These are phyloP conservation scores for Linnaemya vulpina DNA, from an alignment of 2,888 invertebrate genomes.

Conservation along the genomic window DNA sequence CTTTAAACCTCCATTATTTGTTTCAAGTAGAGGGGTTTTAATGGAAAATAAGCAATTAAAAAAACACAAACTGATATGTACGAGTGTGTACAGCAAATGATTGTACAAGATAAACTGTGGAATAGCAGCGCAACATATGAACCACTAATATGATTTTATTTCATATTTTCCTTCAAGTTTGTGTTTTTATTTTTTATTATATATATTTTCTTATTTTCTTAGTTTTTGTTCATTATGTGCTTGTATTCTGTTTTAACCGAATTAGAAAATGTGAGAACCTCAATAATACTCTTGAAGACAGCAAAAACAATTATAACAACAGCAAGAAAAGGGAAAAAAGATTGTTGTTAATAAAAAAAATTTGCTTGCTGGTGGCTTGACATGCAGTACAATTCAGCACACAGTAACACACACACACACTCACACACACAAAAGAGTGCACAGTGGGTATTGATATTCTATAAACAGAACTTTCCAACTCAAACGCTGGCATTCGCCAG, in stretches of 20 bases:
- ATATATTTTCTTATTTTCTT: no score
- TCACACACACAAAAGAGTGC: neutral
- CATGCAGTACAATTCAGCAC: constrained; percentile 17
- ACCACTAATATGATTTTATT: constrained; percentile 53
- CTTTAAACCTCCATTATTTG: neutral
- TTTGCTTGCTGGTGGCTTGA: constrained; percentile 13
- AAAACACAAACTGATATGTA: constrained; percentile 32
- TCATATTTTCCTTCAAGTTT: constrained; percentile 17
- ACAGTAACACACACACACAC: no score
- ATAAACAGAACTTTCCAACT: neutral
- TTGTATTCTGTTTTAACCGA: constrained; percentile 42
- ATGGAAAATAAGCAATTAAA: constrained; percentile 15
- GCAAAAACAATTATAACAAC: constrained; percentile 17
- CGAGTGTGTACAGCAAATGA: constrained; percentile 49
- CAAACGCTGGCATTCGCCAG: neutral
- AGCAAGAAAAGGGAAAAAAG: constrained; percentile 14
- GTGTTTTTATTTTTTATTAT: constrained; percentile 20
- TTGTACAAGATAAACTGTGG: constrained; percentile 66
- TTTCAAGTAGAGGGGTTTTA: constrained; percentile 24
- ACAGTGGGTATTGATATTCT: neutral
- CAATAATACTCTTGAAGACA: constrained; percentile 46
- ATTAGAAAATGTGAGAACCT: constrained; percentile 70
- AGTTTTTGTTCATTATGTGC: constrained; percentile 22
- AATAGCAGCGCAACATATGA: constrained; percentile 54
- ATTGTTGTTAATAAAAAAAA: constrained; percentile 26